phyloP scores from a whole-genome alignment of 1,140 invertebrate genomes.

The Leucophenga varia region DNA sequence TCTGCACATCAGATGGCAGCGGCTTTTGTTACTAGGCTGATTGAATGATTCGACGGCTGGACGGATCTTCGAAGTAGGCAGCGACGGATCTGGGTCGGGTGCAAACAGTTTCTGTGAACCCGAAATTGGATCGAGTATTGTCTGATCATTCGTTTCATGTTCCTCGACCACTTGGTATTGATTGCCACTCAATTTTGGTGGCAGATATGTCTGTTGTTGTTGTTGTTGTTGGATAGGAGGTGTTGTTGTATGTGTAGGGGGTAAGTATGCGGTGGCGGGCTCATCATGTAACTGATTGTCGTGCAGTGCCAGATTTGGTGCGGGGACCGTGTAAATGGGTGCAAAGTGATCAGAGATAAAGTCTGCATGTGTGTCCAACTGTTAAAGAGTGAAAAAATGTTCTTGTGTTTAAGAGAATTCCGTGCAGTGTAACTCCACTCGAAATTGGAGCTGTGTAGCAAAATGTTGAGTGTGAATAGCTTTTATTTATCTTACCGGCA shows the following conservation, averaged over 20 bases:
- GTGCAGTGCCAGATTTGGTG: slow-evolving; percentile 63
- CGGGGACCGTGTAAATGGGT: slow-evolving; percentile 80
- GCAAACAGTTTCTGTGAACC: slow-evolving; percentile 57
- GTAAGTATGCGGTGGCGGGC: slow-evolving; percentile 31
- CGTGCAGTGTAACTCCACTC: too few relatives aligned
- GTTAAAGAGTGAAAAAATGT: slow-evolving; percentile 12
- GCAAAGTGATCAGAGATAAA: slow-evolving; percentile 58
- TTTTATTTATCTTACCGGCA: slow-evolving; percentile 38
- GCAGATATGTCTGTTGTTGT: slow-evolving; percentile 21
- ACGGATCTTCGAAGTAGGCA: slow-evolving; percentile 54
- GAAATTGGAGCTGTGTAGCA: too few relatives aligned
- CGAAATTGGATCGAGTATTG: slow-evolving; percentile 47
- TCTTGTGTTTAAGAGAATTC: not conserved
- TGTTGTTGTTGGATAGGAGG: slow-evolving; percentile 10
- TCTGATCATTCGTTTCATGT: slow-evolving; percentile 53
- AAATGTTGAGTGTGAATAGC: too few relatives aligned
- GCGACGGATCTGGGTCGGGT: slow-evolving; percentile 58
- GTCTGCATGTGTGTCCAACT: slow-evolving; percentile 42
- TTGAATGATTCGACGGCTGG: slow-evolving; percentile 55
- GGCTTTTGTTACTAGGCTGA: slow-evolving; percentile 58
- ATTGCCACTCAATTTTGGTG: slow-evolving; percentile 17
- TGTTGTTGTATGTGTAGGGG: slow-evolving; percentile 21
- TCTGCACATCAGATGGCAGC: slow-evolving; percentile 43
- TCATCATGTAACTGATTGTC: slow-evolving; percentile 37
- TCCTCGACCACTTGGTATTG: slow-evolving; percentile 59